Conservation (phyloP, 2,888 invertebrate species). For the Ceriagrion tenellum region DNA sequence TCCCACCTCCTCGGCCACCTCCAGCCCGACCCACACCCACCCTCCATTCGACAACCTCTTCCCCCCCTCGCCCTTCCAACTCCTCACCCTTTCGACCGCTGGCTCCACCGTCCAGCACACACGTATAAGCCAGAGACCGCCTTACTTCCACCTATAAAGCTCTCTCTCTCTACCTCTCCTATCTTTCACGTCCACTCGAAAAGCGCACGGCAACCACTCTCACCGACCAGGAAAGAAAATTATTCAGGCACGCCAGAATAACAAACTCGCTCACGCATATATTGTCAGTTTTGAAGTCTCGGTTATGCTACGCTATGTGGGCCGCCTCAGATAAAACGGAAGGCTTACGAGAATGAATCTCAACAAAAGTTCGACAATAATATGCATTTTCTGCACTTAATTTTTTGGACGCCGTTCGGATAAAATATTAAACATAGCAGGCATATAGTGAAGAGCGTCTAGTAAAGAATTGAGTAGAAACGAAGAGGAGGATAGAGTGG, state of each 20-base stretch:
- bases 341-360: no score
- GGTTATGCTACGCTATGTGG: no score
- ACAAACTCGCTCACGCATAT: background rate
- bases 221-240: background rate
- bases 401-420: no score
- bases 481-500: no score
- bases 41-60: background rate
- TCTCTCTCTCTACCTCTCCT: background rate
- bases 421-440: no score
- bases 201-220: background rate
- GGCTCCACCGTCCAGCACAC: background rate
- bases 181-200: background rate
- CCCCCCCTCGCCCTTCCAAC: background rate
- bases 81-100: slow-evolving; percentile 18
- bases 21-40: background rate
- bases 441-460: no score
- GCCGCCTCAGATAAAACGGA: no score
- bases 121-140: background rate
- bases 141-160: background rate
- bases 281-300: background rate
- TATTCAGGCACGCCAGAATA: no score
- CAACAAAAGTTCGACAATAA: no score
- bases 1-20: background rate
- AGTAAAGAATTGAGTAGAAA: no score
- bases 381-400: no score